Evolutionary conservation across 2,113 vertebrate genomes (phyloP).

Genomic region (Oenanthe melanoleuca): DNA sequence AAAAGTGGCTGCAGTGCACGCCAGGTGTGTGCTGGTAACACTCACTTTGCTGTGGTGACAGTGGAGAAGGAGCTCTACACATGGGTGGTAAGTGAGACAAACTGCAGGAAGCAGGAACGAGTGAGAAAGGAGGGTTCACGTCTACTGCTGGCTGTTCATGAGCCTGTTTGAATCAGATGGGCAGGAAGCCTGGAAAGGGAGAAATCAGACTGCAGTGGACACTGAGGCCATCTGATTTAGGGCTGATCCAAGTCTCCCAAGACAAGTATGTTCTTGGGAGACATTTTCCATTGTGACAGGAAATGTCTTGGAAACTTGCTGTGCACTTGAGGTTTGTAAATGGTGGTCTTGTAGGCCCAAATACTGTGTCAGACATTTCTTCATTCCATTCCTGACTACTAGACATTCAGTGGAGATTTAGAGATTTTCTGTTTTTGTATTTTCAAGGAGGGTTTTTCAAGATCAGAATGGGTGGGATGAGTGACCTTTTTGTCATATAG

Average conservation of each 20-base stretch:
- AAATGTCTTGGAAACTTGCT: neutral
- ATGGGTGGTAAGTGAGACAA: slow-evolving; percentile 91
- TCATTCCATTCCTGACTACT: neutral
- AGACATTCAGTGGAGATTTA: neutral
- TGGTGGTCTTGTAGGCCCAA: neutral
- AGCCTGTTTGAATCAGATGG: neutral
- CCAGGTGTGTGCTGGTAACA: slow-evolving; percentile 95
- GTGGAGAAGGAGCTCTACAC: slow-evolving; percentile 99
- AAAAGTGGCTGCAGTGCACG: slow-evolving; percentile 94
- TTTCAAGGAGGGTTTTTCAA: neutral
- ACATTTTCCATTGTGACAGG: neutral
- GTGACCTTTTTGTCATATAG: neutral
- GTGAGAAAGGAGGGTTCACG: neutral
- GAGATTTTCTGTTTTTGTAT: neutral
- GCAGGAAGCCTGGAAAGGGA: neutral
- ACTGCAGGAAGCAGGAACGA: neutral
- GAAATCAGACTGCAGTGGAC: neutral
- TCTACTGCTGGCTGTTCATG: rapidly evolving
- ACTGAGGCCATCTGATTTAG: neutral
- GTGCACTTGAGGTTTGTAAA: neutral
- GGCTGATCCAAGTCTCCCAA: neutral
- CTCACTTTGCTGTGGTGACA: slow-evolving; percentile 96
- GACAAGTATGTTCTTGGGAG: neutral
- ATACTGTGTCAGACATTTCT: neutral
- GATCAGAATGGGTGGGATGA: neutral